Conservation (phyloP, 2,888 invertebrate genomes). For the Gisinianus flammeolus region DNA sequence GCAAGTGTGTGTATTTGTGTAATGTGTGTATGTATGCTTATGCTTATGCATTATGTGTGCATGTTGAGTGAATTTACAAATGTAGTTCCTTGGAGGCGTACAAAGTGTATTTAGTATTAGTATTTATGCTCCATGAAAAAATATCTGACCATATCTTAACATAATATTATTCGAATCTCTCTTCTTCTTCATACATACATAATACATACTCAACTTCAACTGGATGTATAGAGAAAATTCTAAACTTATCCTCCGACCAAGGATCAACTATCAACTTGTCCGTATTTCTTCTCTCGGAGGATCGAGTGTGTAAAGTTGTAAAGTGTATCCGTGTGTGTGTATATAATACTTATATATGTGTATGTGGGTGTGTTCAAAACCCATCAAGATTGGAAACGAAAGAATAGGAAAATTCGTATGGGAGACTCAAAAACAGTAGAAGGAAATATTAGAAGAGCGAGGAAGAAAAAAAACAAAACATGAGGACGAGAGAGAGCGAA, state of each 20-base stretch:
- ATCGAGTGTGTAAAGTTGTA: not conserved
- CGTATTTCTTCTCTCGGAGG: not conserved
- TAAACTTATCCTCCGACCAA: not conserved
- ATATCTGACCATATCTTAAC: not conserved
- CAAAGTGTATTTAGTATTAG: not conserved
- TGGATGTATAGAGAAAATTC: not conserved
- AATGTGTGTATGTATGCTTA: not conserved
- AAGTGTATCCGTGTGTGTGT: not conserved
- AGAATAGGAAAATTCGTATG: slow-evolving; percentile 23
- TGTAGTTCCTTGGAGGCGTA: not conserved
- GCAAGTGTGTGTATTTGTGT: not conserved
- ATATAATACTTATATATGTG: not conserved
- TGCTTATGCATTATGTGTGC: not conserved
- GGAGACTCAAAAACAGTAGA: slow-evolving; percentile 15
- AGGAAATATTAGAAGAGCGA: not conserved
- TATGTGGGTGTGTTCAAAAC: slow-evolving; percentile 27
- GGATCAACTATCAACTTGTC: not conserved
- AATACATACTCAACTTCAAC: not conserved
- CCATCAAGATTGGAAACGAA: not conserved
- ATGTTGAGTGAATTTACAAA: not conserved
- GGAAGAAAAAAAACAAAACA: slow-evolving; percentile 3
- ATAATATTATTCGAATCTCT: not conserved
- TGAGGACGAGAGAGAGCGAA: not conserved
- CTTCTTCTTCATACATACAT: not conserved
- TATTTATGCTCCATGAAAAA: not conserved